Evolutionary conservation across 2,888 invertebrate species (phyloP).

Genomic region (Catocala nupta): DNA sequence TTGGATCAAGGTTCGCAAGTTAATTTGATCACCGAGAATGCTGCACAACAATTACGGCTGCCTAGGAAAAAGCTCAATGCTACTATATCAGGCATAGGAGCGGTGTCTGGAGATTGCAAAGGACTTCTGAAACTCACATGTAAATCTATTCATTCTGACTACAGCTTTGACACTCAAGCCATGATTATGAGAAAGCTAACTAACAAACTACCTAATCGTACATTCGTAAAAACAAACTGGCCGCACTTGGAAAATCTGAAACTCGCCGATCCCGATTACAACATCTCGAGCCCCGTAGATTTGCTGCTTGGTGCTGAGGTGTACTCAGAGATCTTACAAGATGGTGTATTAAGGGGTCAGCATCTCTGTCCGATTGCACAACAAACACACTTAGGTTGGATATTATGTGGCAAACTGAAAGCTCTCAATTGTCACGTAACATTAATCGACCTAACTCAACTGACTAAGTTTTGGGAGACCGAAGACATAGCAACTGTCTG

Average conservation of each 20-base stretch:
- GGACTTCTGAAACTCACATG: not conserved
- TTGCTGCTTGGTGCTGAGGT: constrained; percentile 1
- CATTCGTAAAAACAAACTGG: not conserved
- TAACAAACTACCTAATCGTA: not conserved
- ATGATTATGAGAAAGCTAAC: not conserved
- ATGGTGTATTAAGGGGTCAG: not conserved
- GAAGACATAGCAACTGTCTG: constrained; percentile 8
- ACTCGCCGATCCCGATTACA: constrained; percentile 1
- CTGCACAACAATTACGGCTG: constrained; percentile 11
- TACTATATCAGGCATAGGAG: constrained; percentile 6
- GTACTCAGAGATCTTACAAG: not conserved
- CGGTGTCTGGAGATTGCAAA: constrained; percentile 11
- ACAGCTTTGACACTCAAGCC: not conserved
- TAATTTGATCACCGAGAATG: constrained; percentile 18
- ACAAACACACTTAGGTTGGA: constrained; percentile 4
- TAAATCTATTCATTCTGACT: not conserved
- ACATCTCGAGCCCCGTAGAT: not conserved
- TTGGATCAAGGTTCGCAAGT: constrained; percentile 3
- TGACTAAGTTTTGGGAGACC: not conserved
- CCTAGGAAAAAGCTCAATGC: constrained; percentile 5
- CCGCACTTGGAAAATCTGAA: not conserved
- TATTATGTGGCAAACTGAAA: not conserved
- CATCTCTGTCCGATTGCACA: not conserved
- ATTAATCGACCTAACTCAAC: no score
- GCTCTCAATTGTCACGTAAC: not conserved